These are phyloP conservation scores for Conger conger DNA, from an alignment of 2,113 vertebrate genomes.

Conservation along the genomic window DNA sequence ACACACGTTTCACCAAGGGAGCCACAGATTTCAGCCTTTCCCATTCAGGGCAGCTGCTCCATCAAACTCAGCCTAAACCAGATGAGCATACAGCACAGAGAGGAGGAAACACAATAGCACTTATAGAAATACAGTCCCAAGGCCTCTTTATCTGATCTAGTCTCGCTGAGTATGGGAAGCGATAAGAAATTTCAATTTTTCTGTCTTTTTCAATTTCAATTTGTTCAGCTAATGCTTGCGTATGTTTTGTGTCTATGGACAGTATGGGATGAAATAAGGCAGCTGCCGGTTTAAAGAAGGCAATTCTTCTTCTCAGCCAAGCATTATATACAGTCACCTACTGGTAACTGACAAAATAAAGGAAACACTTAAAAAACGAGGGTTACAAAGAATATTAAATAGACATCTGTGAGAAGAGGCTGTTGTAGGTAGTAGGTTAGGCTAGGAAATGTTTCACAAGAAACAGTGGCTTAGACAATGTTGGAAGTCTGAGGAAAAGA, in stretches of 20 bases:
- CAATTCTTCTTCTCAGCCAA: not conserved
- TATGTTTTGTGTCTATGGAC: not conserved
- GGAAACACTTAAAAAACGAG: not conserved
- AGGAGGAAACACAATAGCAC: conserved; percentile 10
- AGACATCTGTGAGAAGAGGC: too few relatives aligned
- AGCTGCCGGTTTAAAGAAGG: not conserved
- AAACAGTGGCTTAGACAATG: too few relatives aligned
- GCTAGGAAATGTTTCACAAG: too few relatives aligned
- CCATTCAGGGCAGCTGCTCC: not conserved
- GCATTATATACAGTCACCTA: not conserved
- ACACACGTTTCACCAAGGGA: not conserved
- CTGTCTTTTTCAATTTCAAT: not conserved
- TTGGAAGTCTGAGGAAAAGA: too few relatives aligned
- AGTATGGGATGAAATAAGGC: not conserved
- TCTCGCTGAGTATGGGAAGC: not conserved
- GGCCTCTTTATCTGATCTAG: not conserved
- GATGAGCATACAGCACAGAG: not conserved
- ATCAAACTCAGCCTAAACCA: not conserved
- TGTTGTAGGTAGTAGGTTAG: too few relatives aligned
- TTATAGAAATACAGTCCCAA: conserved; percentile 10
- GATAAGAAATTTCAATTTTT: not conserved
- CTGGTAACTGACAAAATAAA: too few relatives aligned
- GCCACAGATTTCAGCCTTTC: not conserved
- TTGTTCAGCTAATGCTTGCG: not conserved
- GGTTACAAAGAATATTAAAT: too few relatives aligned